Evolutionary conservation across 2,113 vertebrate genomes (phyloP).

Genomic region (Cichladusa arquata): DNA sequence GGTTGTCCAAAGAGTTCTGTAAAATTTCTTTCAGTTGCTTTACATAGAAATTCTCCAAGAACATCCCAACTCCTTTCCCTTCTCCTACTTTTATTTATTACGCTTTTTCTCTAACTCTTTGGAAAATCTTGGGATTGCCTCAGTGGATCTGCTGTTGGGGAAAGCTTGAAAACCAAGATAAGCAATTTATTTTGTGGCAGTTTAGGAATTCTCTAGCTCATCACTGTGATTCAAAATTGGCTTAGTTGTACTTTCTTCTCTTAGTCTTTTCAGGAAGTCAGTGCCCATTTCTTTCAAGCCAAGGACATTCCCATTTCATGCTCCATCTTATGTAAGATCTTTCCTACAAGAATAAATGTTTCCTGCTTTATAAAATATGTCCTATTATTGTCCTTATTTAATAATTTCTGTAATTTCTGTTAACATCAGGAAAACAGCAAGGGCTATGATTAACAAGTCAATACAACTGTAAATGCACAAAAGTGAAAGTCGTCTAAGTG

Average conservation of each 20-base stretch:
- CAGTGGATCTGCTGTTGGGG: neutral
- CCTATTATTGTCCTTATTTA: neutral
- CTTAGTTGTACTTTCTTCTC: neutral
- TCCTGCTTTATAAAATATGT: neutral
- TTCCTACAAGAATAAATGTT: neutral
- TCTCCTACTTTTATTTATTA: neutral
- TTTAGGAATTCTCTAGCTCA: neutral
- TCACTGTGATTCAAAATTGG: neutral
- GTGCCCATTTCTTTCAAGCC: neutral
- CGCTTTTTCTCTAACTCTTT: neutral
- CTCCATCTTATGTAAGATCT: neutral
- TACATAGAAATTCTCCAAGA: constrained; percentile 12
- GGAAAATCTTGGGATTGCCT: neutral
- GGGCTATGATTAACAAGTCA: neutral
- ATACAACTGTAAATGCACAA: neutral
- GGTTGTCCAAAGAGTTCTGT: neutral
- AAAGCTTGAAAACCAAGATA: neutral
- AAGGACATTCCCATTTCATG: neutral
- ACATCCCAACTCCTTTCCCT: neutral
- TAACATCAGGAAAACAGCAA: neutral
- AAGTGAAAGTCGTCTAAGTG: neutral
- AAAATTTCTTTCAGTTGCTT: constrained; percentile 25
- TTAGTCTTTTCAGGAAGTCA: neutral
- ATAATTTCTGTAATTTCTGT: neutral
- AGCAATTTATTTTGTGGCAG: neutral